Conservation (phyloP, 2,797 vertebrate genomes). For the Garrulus glandarius region DNA sequence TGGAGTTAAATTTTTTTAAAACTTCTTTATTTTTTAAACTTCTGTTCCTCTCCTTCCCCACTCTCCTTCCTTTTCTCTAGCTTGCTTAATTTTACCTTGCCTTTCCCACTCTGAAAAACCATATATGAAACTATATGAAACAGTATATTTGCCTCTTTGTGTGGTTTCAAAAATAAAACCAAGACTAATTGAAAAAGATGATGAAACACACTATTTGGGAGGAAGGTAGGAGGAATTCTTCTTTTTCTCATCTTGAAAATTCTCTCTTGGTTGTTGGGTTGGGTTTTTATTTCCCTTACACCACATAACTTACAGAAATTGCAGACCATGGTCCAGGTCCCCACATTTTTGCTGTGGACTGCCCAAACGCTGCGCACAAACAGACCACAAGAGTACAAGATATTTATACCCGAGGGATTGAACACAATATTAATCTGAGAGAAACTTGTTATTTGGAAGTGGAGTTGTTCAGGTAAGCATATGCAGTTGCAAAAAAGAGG, state of each 20-base stretch:
- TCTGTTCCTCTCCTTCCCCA: not conserved
- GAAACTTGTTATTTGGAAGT: not conserved
- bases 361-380: not conserved
- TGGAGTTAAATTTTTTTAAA: rapidly evolving
- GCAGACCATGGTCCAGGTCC: not conserved
- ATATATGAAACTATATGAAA: not conserved
- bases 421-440: not conserved
- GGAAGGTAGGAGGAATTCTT: not conserved
- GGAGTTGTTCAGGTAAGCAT: not conserved
- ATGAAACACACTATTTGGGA: not conserved
- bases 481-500: not conserved
- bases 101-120: not conserved
- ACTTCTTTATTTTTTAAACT: not conserved
- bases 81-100: not conserved
- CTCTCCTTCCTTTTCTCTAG: not conserved
- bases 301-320: not conserved
- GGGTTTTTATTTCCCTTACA: not conserved
- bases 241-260: not conserved
- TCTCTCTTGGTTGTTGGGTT: not conserved
- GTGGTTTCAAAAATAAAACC: not conserved
- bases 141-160: not conserved
- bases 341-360: not conserved
- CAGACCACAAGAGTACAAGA: not conserved
- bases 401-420: not conserved
- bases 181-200: not conserved